Evolutionary conservation across 2,797 vertebrate genomes (phyloP).

Genomic region (Otolemur crassicaudatus): DNA sequence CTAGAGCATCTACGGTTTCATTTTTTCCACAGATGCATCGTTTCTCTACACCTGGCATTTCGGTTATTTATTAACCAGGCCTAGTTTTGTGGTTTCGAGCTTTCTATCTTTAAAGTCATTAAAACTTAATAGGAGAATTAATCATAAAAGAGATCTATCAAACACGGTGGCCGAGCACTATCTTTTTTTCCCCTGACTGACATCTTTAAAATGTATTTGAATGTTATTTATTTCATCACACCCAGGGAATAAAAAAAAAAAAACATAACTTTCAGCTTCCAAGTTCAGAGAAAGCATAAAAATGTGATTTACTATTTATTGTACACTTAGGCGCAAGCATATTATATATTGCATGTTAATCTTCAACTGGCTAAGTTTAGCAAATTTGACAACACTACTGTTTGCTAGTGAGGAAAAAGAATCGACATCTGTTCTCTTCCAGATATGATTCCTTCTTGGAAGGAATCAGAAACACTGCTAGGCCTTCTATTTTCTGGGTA

Average conservation of each 20-base stretch:
- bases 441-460: slow-evolving; percentile 77
- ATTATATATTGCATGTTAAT: slow-evolving; percentile 77
- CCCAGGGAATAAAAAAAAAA: slow-evolving; percentile 71
- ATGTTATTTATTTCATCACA: slow-evolving; percentile 82
- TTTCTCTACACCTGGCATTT: slow-evolving; percentile 69
- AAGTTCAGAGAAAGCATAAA: slow-evolving; percentile 82
- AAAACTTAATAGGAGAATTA: slow-evolving; percentile 82
- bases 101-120: slow-evolving; percentile 80
- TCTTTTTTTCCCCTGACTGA: slow-evolving; percentile 35
- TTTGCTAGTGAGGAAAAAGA: slow-evolving; percentile 78
- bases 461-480: slow-evolving; percentile 64
- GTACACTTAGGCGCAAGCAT: slow-evolving; percentile 66
- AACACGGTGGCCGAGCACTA: slow-evolving; percentile 63
- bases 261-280: slow-evolving; percentile 69
- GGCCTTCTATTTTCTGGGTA: slow-evolving; percentile 63
- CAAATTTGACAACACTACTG: slow-evolving; percentile 79
- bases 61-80: slow-evolving; percentile 74
- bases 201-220: slow-evolving; percentile 78
- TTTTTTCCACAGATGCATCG: slow-evolving; percentile 62
- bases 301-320: slow-evolving; percentile 80
- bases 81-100: slow-evolving; percentile 73
- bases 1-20: slow-evolving; percentile 66
- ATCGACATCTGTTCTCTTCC: slow-evolving; percentile 79
- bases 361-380: slow-evolving; percentile 79
- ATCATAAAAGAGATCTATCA: slow-evolving; percentile 81